phyloP scores from a whole-genome alignment of 2,113 vertebrate genomes.

The Coptodon rendalli region DNA sequence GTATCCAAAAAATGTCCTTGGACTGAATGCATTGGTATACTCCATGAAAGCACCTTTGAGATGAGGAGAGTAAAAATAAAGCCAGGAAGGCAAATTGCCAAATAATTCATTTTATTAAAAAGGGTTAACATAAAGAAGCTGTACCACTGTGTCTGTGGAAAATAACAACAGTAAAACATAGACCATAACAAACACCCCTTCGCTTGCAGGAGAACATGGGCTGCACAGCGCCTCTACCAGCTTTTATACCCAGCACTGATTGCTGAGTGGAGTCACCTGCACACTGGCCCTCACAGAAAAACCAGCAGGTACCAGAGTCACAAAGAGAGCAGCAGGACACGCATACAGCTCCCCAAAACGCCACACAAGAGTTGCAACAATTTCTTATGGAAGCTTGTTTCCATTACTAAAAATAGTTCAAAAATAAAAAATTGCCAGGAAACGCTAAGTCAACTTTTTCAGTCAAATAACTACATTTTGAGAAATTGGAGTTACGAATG shows the following conservation, averaged over 20 bases:
- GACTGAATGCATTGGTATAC: not conserved
- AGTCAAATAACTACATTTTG: not conserved
- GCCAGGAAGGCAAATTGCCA: not conserved
- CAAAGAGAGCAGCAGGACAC: not conserved
- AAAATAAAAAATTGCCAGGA: not conserved
- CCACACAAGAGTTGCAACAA: not conserved
- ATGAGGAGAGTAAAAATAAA: not conserved
- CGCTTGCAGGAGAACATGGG: accelerated
- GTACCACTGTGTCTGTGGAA: not conserved
- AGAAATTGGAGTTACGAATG: not conserved
- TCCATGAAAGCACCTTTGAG: not conserved
- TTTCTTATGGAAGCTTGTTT: not conserved
- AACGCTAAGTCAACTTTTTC: not conserved
- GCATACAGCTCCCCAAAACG: accelerated
- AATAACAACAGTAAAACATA: not conserved
- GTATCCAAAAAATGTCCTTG: not conserved
- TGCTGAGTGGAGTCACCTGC: not conserved
- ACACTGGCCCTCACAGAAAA: not conserved
- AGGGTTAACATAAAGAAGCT: not conserved
- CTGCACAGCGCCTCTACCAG: accelerated
- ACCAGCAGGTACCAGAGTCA: not conserved
- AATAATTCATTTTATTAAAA: not conserved
- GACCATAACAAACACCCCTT: not conserved
- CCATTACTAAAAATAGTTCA: not conserved
- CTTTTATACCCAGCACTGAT: not conserved